Conservation (phyloP, 2,888 invertebrate species). For the Spicauda simplicius region DNA sequence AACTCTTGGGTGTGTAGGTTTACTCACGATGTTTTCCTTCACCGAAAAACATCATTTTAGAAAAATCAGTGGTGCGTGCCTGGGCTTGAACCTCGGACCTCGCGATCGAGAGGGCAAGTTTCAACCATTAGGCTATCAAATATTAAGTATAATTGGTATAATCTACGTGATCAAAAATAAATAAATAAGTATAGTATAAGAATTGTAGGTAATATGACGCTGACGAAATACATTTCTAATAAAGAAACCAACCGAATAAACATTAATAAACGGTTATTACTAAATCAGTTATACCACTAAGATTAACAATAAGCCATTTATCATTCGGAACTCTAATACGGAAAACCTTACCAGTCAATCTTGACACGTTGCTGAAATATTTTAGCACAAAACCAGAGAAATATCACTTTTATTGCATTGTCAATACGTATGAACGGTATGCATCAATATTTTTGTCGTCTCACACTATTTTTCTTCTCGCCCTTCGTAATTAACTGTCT, state of each 20-base stretch:
- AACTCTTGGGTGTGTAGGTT: too few relatives aligned
- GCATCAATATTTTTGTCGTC: conserved; percentile 35
- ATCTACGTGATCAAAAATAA: too few relatives aligned
- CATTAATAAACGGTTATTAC: conserved; percentile 30
- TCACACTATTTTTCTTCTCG: conserved; percentile 69
- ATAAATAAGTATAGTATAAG: too few relatives aligned
- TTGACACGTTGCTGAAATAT: conserved; percentile 35
- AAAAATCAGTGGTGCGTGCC: too few relatives aligned
- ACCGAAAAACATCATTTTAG: too few relatives aligned
- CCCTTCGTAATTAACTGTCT: conserved; percentile 80
- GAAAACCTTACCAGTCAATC: conserved; percentile 41
- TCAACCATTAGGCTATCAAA: too few relatives aligned
- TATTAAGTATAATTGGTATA: too few relatives aligned
- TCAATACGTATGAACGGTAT: conserved; percentile 37
- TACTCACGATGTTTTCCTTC: too few relatives aligned
- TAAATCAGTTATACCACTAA: conserved; percentile 34
- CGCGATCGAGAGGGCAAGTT: too few relatives aligned
- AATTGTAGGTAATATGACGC: too few relatives aligned
- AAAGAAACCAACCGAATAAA: conserved; percentile 16
- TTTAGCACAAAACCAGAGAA: conserved; percentile 41
- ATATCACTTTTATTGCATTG: conserved; percentile 43
- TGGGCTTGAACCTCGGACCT: too few relatives aligned
- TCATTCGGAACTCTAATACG: conserved; percentile 30
- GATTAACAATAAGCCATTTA: conserved; percentile 35
- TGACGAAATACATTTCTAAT: neutral